Conservation (phyloP, 37 sponge, comb jelly and placozoan species). For the Beroe forskalii region DNA sequence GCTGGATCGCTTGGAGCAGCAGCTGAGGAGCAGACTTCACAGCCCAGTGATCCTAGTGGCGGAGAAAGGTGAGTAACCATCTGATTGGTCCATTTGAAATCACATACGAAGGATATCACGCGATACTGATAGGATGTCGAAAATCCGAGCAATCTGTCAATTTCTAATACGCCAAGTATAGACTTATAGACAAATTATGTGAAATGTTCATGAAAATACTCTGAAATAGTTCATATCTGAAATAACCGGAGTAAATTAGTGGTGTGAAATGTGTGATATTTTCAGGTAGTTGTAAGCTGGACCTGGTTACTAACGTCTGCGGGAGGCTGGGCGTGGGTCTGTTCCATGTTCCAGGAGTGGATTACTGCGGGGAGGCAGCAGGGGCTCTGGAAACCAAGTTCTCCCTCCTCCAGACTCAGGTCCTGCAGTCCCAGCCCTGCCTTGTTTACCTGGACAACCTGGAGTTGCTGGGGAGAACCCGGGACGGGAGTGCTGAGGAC, state of each 20-base stretch:
- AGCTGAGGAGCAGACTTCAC: background rate
- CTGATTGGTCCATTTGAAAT: background rate
- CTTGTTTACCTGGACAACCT: slow-evolving; percentile 33
- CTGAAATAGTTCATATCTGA: background rate
- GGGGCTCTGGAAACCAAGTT: slow-evolving; percentile 46
- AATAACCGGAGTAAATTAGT: background rate
- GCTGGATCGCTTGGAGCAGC: background rate
- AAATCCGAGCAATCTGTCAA: too few relatives aligned
- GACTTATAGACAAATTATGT: background rate
- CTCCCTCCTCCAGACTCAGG: background rate
- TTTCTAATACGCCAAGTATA: too few relatives aligned
- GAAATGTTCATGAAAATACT: background rate
- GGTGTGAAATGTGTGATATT: too few relatives aligned
- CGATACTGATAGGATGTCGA: too few relatives aligned
- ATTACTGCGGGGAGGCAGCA: slow-evolving; percentile 50
- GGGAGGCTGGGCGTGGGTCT: slow-evolving; percentile 38
- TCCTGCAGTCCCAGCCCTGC: background rate
- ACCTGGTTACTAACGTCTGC: background rate
- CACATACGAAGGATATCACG: too few relatives aligned
- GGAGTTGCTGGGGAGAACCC: slow-evolving; percentile 37
- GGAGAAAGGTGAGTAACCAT: background rate
- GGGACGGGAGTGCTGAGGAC: background rate
- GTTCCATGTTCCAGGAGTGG: background rate
- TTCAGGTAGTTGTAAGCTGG: slow-evolving; percentile 35
- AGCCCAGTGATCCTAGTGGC: background rate